These are phyloP conservation scores for Archaeoteleia sp. DNA, from an alignment of 2,888 invertebrate genomes.

Conservation along the genomic window DNA sequence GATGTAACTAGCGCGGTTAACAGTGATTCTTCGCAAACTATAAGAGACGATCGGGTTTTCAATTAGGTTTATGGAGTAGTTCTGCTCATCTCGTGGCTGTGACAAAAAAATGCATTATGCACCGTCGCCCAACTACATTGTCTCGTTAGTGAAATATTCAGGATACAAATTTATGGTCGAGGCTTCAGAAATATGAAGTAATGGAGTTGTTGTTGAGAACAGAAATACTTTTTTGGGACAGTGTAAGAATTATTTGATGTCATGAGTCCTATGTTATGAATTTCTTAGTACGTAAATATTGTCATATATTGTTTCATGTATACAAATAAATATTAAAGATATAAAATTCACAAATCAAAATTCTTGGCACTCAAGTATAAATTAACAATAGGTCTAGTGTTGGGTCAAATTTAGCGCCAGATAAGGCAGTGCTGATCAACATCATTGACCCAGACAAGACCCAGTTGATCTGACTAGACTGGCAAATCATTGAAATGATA, in stretches of 20 bases:
- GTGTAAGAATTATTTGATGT: background rate
- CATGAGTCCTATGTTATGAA: too few species aligned
- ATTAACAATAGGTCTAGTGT: too few species aligned
- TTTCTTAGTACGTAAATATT: too few species aligned
- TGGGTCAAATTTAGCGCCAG: too few species aligned
- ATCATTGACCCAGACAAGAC: too few species aligned
- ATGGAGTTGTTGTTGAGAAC: conserved; percentile 16
- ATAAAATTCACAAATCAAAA: too few species aligned
- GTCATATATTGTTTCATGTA: too few species aligned
- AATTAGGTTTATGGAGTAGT: conserved; percentile 48
- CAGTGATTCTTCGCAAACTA: conserved; percentile 33
- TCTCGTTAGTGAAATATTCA: conserved; percentile 28
- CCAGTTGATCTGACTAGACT: too few species aligned
- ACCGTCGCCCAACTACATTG: conserved; percentile 2
- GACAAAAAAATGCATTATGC: conserved; percentile 31
- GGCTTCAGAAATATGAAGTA: background rate
- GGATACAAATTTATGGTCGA: background rate
- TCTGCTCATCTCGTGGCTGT: background rate
- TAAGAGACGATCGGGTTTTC: conserved; percentile 42
- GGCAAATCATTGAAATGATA: too few species aligned
- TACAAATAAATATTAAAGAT: too few species aligned
- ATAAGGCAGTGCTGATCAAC: too few species aligned
- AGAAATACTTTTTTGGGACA: background rate
- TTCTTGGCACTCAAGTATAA: too few species aligned
- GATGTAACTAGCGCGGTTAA: conserved; percentile 46